A percentile compares a stretch with the other conserved stretches of the same genome.
Evolutionary conservation across 2,888 invertebrate species (phyloP).

Genomic region (Asteroscopus sphinx): DNA sequence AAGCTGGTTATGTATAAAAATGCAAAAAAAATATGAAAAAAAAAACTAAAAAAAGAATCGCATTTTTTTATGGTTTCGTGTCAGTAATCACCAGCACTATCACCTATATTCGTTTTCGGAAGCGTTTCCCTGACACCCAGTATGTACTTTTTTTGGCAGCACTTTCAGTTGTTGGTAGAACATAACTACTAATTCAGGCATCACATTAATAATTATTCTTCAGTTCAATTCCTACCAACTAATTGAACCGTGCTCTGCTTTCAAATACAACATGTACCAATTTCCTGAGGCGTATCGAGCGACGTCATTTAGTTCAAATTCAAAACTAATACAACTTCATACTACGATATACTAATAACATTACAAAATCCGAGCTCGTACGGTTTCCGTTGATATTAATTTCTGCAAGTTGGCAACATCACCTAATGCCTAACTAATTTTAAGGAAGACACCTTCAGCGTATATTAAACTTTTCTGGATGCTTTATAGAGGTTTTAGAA

Average conservation of each 20-base stretch:
- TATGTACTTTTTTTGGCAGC: no score
- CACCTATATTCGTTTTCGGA: no score
- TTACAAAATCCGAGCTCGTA: constrained; percentile 38
- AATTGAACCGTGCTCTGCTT: not conserved
- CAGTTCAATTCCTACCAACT: no score
- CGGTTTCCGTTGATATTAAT: constrained; percentile 48
- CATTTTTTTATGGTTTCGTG: no score
- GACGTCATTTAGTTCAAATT: constrained; percentile 34
- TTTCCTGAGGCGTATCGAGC: constrained; percentile 12
- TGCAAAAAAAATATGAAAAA: no score
- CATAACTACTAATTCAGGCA: no score
- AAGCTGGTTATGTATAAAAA: no score
- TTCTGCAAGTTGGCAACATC: constrained; percentile 27
- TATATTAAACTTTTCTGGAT: constrained; percentile 29
- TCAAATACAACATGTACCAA: not conserved
- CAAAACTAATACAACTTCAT: constrained; percentile 34
- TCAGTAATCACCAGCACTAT: no score
- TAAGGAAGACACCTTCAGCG: constrained; percentile 18
- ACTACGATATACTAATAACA: constrained; percentile 33
- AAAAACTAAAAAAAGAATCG: no score
- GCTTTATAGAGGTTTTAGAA: not conserved
- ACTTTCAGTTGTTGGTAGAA: no score
- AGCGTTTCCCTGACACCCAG: no score
- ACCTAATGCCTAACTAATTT: constrained; percentile 40
- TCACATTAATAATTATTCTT: no score